Evolutionary conservation across 1,140 invertebrate genomes (phyloP), one percentile per base, ranked within the genome.

Genomic region (Panulirus ornatus): DNA sequence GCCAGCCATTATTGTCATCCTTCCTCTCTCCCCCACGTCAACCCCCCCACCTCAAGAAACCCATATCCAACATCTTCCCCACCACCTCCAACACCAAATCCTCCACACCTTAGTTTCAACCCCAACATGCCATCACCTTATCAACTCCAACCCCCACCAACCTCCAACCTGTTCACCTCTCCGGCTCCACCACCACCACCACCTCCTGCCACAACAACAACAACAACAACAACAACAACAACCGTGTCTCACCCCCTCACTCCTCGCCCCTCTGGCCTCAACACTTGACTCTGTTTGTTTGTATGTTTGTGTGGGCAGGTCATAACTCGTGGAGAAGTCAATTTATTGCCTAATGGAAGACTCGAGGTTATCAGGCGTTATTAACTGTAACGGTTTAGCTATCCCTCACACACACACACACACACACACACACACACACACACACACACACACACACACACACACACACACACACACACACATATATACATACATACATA

Each of bases 311-410:
- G 58, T 27, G 2, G n/a, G 22, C 22, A 2, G 58, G 22, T 63
- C 58, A 63, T 63, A 63, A 63, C 58, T 63, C 58, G 58, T 27
- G 58, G 58, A 63, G 58, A 63, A 63, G 58, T 63, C 58, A 63
- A 63, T 63, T 63, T 63, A 63, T 63, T n/a, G 58, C 58, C 9
- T 63, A 63, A 63, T 63, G 58, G n/a, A n/a, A 63, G 58, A 63
- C 58, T 63, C 58, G 58, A 27, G 9, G 58, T 63, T 63, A 63
- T 47, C 58, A 27, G 58, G n/a, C n/a, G 2, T 63, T 63, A 63
- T 63, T 63, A 63, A 63, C 58, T 66, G 5, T 47, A 47, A n/a
- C n/a, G n/a, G n/a, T n/a, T n/a, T n/a, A n/a, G n/a, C n/a, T n/a
- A n/a, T n/a, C n/a, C n/a, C n/a, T 47, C 14, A 47, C 44, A 47